Conservation (phyloP, 2,888 invertebrate species). For the Dorcus hopei region DNA sequence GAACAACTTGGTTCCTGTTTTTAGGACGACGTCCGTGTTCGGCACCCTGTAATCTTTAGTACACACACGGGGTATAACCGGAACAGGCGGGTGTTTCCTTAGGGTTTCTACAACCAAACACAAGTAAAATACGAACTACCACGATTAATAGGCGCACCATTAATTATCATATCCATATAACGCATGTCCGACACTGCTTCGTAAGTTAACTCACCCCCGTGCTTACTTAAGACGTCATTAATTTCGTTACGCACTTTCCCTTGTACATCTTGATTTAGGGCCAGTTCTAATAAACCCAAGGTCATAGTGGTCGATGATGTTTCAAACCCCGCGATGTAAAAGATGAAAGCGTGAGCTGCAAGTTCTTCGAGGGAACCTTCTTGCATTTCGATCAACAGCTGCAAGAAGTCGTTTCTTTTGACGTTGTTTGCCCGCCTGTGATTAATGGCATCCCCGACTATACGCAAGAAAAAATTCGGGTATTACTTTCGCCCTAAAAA, state of each 20-base stretch:
- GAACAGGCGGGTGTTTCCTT: slow-evolving; percentile 8
- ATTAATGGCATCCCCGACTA: slow-evolving; percentile 33
- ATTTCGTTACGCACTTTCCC: slow-evolving; percentile 6
- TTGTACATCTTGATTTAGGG: slow-evolving; percentile 14
- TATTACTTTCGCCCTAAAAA: slow-evolving; percentile 18
- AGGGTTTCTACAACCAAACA: slow-evolving; percentile 7
- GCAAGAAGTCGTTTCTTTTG: slow-evolving; percentile 40
- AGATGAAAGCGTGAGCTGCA: slow-evolving; percentile 42
- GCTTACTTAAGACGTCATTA: not conserved
- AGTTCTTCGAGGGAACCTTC: slow-evolving; percentile 23
- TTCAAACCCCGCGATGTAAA: slow-evolving; percentile 36
- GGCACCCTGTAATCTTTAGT: slow-evolving; percentile 6
- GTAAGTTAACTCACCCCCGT: slow-evolving; percentile 23
- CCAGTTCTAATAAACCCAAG: slow-evolving; percentile 9
- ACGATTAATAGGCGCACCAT: slow-evolving; percentile 10
- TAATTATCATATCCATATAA: slow-evolving; percentile 9
- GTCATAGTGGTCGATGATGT: slow-evolving; percentile 7
- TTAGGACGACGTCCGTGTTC: slow-evolving; percentile 1
- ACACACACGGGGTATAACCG: slow-evolving; percentile 2
- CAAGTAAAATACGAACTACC: not conserved
- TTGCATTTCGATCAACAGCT: slow-evolving; percentile 35
- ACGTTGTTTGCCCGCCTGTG: slow-evolving; percentile 20
- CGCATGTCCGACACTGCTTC: slow-evolving; percentile 9
- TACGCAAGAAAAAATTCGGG: slow-evolving; percentile 33
- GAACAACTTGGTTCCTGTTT: slow-evolving; percentile 1